Conservation (phyloP, 2,888 invertebrate genomes). For the Dinocampus coccinellae region DNA sequence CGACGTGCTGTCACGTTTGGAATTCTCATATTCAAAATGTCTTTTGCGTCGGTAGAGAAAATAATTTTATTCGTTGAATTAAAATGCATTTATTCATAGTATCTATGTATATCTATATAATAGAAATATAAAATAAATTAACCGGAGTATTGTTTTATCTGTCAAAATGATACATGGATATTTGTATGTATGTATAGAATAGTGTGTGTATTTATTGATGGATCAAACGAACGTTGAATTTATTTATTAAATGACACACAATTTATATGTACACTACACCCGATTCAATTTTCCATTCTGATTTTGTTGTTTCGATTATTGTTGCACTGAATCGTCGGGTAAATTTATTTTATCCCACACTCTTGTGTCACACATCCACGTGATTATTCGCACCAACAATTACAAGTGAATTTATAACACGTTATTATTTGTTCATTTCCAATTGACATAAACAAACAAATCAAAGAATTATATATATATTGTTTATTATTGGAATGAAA, state of each 20-base stretch:
- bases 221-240: conserved; percentile 1
- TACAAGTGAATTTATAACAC: conserved; percentile 10
- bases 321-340: neutral
- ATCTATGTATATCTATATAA: neutral
- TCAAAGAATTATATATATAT: neutral
- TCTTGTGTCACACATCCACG: neutral
- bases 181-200: conserved; percentile 2
- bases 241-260: conserved; percentile 7
- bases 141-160: neutral
- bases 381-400: conserved; percentile 10
- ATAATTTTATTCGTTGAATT: neutral
- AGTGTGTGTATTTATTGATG: neutral
- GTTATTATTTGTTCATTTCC: neutral
- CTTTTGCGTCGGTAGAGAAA: neutral
- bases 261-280: neutral
- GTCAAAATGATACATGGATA: neutral
- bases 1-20: conserved; percentile 9
- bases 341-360: neutral
- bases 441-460: too few relatives aligned
- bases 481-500: neutral
- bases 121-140: neutral
- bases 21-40: neutral
- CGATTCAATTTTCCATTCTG: neutral
- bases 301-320: neutral
- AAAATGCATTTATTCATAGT: neutral